Percentiles rank a stretch among this genome's conserved stretches.
Conservation (phyloP, 2,113 vertebrate species). For the Zosterops lateralis region DNA sequence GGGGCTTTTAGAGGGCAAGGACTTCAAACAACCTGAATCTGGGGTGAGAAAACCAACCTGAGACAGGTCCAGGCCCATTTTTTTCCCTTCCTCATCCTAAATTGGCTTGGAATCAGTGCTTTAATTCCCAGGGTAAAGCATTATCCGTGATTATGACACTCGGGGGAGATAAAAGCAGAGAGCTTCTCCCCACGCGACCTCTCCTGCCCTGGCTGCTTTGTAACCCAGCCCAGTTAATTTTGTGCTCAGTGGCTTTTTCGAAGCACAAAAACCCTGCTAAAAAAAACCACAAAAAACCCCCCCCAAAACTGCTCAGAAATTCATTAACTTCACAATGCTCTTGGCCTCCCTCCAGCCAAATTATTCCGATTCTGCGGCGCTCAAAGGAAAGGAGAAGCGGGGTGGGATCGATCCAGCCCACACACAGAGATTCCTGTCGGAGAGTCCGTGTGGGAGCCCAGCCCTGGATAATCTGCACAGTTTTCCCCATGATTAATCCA, state of each 20-base stretch:
- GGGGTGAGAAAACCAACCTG: too few species aligned
- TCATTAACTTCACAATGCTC: constrained; percentile 2
- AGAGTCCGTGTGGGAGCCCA: background rate
- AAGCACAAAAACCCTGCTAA: background rate
- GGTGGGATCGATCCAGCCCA: background rate
- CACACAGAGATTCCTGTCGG: background rate
- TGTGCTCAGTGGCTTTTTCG: background rate
- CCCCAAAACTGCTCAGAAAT: background rate
- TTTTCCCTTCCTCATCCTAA: background rate
- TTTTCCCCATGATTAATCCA: background rate
- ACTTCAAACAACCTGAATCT: too few species aligned
- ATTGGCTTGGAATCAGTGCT: background rate
- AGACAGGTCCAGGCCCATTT: background rate
- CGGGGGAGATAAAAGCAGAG: background rate
- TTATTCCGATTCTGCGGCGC: background rate
- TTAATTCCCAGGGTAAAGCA: background rate
- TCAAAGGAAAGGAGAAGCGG: background rate
- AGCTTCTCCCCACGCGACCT: background rate
- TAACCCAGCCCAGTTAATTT: constrained; percentile 36
- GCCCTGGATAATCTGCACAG: background rate
- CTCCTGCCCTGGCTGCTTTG: background rate
- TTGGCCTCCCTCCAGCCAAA: constrained; percentile 26
- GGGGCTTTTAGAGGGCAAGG: too few species aligned
- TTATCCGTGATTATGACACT: background rate
- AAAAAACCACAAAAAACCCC: background rate